These are phyloP conservation scores for Saxidomus purpurata DNA, from an alignment of 1,140 invertebrate genomes.

Conservation along the genomic window DNA sequence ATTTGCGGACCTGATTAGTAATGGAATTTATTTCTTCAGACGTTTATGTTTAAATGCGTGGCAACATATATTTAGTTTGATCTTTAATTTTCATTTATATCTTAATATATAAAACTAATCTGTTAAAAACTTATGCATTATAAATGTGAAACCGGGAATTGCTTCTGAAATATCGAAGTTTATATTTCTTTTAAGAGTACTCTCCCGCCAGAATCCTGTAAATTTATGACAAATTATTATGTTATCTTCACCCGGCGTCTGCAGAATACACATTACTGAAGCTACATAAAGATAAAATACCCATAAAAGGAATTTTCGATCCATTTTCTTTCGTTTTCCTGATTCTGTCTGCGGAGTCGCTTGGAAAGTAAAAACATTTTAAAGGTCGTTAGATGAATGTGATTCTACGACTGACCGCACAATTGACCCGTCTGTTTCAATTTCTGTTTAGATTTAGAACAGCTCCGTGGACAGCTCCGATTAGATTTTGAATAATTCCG, in stretches of 20 bases:
- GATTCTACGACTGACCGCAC: too few relatives aligned
- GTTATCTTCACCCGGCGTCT: neutral
- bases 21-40: too few relatives aligned
- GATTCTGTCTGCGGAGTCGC: neutral
- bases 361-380: neutral
- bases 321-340: slow-evolving; percentile 2
- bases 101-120: slow-evolving; percentile 14
- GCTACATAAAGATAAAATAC: neutral
- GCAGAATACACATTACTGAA: neutral
- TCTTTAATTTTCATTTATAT: neutral
- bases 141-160: neutral
- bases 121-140: slow-evolving; percentile 26
- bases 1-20: too few relatives aligned
- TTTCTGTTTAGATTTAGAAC: too few relatives aligned
- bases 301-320: slow-evolving; percentile 8
- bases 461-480: too few relatives aligned
- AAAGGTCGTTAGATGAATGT: neutral
- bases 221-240: slow-evolving; percentile 33
- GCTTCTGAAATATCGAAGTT: neutral
- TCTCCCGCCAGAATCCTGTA: slow-evolving; percentile 18
- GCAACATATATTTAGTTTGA: too few relatives aligned
- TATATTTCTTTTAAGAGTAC: slow-evolving; percentile 6
- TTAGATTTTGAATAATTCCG: too few relatives aligned
- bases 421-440: too few relatives aligned
- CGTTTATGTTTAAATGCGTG: too few relatives aligned